Base-by-base conservation (phyloP, 2,113 vertebrate species). In the Blennius ocellaris region DNA sequence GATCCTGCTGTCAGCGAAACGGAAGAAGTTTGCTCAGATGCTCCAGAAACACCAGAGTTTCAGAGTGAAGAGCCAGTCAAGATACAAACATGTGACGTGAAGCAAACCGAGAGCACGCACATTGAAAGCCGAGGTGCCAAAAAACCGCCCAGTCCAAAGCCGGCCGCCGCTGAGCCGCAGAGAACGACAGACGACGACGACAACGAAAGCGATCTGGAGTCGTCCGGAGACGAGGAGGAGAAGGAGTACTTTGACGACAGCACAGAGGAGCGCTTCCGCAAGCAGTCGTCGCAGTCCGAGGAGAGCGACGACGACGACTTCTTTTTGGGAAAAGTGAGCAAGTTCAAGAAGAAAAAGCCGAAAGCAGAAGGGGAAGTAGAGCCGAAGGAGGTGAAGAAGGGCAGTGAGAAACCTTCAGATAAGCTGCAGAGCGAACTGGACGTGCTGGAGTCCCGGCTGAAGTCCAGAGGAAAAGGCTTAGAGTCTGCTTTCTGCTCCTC, bases 181-280 rank as follows among this genome's bases (percentile, higher is more conserved):
- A 70, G 36, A 36, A 57, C 21, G 7, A 21, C 37, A 15, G 65
- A 63, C 1, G 72, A 68, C 1, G 64, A 73, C 68, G 82, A 83
- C 64, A 4, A 30, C 21, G 82, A 83, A 64, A 94, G 94, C 48
- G 93, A 93, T 51, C 59, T 90, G 2, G 93, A 96, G 65, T 85
- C 82, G 12, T 90, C 87, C 0, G 63, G 80, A 51, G 86, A 80
- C 39, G 92, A 94, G 30, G 70, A 80, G 30, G 70, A 80, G 44
- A 86, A 73, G 49, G 73, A 82, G 52, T 87, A 85, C 78, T 89
- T 87, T 48, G 87, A 89, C 14, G 87, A 53, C 85, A 99, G 98
- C 84, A 99, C 98, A 5, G 97, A 99, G 75, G 97, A 99, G 68
- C 96, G 98, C 5, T 99, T 98, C 91, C 94, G 85, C 70, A 96